A percentile compares a stretch with the other conserved stretches of the same genome.
Evolutionary conservation across 2,113 vertebrate species (phyloP).

Genomic region (Protobothrops flavoviridis): DNA sequence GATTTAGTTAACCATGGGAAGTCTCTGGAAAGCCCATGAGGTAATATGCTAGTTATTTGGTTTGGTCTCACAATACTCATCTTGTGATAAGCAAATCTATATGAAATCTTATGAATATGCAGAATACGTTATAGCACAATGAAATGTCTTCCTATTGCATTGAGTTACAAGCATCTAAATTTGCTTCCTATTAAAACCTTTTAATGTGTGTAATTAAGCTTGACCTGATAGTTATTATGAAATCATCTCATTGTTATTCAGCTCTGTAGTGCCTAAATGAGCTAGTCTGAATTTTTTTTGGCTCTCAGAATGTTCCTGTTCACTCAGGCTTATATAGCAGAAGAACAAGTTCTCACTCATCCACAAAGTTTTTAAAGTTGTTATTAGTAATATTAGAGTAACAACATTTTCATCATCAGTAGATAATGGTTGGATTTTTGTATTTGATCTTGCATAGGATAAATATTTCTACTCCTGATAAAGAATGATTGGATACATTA

Average conservation of each 20-base stretch:
- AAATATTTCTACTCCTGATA: not conserved
- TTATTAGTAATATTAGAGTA: not conserved
- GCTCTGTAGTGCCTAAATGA: not conserved
- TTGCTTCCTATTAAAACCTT: constrained; percentile 1
- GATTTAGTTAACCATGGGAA: not conserved
- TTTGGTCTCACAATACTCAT: not conserved
- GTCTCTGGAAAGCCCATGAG: not conserved
- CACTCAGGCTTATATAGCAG: not conserved
- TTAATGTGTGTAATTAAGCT: not conserved
- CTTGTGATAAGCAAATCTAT: not conserved
- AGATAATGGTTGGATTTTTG: not conserved
- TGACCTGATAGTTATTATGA: not conserved
- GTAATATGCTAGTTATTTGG: not conserved
- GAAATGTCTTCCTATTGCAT: not conserved
- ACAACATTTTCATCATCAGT: not conserved
- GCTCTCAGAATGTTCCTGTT: not conserved
- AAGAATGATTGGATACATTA: not conserved
- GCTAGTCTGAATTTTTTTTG: not conserved
- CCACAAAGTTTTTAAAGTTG: not conserved
- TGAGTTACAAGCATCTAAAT: not conserved
- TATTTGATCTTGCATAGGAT: not conserved
- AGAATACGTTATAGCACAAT: not conserved
- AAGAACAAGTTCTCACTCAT: not conserved
- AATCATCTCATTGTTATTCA: constrained; percentile 20
- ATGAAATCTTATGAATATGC: not conserved